Evolutionary conservation across 1,140 invertebrate species (phyloP).

Genomic region (Rhyzopertha dominica): DNA sequence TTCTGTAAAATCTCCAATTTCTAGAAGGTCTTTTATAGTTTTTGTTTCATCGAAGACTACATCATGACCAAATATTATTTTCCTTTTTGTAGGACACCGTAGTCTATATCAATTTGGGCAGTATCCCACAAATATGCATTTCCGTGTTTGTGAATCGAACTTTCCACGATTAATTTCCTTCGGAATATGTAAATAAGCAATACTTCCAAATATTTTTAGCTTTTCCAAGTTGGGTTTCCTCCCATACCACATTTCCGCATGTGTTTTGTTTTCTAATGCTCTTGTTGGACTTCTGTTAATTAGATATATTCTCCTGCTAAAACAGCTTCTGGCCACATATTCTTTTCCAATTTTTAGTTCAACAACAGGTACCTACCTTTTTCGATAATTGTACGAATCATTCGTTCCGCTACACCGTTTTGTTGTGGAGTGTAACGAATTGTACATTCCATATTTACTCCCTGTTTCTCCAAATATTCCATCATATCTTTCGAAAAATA

Average conservation of each 20-base stretch:
- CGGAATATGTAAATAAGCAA: conserved; percentile 28
- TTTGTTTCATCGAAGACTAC: too few species aligned
- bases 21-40: too few species aligned
- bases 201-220: conserved; percentile 37
- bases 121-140: too few species aligned
- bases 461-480: conserved; percentile 12
- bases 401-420: conserved; percentile 46
- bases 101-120: too few species aligned
- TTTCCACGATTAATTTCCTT: conserved; percentile 24
- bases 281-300: conserved; percentile 21
- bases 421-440: conserved; percentile 43
- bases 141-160: too few species aligned
- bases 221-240: conserved; percentile 19
- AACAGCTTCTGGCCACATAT: conserved; percentile 46
- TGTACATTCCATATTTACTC: conserved; percentile 31
- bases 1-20: too few species aligned
- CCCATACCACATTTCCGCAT: conserved; percentile 38
- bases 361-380: conserved; percentile 39
- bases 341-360: conserved; percentile 32
- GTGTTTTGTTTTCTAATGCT: conserved; percentile 26
- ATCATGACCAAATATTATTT: too few species aligned
- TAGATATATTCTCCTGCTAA: conserved; percentile 19
- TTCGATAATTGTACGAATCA: conserved; percentile 43
- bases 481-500: conserved; percentile 17
- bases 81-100: too few species aligned